Evolutionary conservation across 2,888 invertebrate genomes (phyloP).

Genomic region (Agonopterix arenella): DNA sequence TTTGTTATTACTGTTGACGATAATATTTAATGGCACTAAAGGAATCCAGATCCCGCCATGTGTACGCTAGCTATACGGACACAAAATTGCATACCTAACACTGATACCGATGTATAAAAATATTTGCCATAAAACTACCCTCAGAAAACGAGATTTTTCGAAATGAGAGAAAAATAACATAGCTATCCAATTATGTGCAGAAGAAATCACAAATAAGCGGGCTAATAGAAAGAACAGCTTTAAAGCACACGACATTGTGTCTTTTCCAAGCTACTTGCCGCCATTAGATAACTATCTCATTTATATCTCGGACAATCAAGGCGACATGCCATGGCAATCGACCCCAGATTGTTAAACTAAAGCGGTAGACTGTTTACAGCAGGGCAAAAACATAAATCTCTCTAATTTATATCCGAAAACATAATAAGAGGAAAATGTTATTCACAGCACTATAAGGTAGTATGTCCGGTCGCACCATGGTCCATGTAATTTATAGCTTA

Average conservation of each 20-base stretch:
- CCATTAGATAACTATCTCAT: slow-evolving; percentile 35
- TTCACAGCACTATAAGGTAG: slow-evolving; percentile 46
- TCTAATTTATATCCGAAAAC: slow-evolving; percentile 70
- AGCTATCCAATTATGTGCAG: too few species aligned
- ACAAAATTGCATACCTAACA: too few species aligned
- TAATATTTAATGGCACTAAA: too few species aligned
- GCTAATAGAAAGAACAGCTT: neutral
- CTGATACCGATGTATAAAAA: too few species aligned
- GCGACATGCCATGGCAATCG: slow-evolving; percentile 30
- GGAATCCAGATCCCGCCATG: too few species aligned
- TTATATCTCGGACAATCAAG: slow-evolving; percentile 38
- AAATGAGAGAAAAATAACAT: too few species aligned
- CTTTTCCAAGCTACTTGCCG: slow-evolving; percentile 4
- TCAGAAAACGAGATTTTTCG: too few species aligned
- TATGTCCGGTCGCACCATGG: slow-evolving; percentile 49
- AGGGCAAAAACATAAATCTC: slow-evolving; percentile 52
- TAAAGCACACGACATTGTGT: slow-evolving; percentile 1
- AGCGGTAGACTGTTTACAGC: slow-evolving; percentile 39
- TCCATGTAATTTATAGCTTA: slow-evolving; percentile 61
- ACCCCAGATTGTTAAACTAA: slow-evolving; percentile 28
- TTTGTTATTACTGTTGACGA: too few species aligned
- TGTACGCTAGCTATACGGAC: too few species aligned
- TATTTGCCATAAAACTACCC: too few species aligned
- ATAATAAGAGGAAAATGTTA: slow-evolving; percentile 71
- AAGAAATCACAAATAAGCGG: neutral